Percentiles rank a stretch among this genome's conserved stretches.
These are phyloP conservation scores for Brachionus sp. DNA, from an alignment of 1,140 invertebrate species.

Conservation along the genomic window DNA sequence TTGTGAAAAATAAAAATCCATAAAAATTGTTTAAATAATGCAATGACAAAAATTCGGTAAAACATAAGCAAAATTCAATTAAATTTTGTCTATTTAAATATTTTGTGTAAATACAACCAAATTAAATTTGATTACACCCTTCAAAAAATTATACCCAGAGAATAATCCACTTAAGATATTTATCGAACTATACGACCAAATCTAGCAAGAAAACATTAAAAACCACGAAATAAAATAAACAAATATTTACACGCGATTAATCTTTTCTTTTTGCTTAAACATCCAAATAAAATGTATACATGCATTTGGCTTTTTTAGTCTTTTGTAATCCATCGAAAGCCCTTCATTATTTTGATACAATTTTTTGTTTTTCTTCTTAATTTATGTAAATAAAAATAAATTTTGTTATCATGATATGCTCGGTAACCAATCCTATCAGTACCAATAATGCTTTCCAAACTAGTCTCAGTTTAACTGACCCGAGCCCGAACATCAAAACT, in stretches of 20 bases:
- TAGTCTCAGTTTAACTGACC: not conserved
- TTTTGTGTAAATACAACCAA: not conserved
- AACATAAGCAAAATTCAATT: not conserved
- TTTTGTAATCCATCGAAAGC: not conserved
- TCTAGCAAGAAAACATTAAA: not conserved
- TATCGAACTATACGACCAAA: not conserved
- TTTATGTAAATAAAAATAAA: conserved; percentile 33
- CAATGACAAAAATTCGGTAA: not conserved
- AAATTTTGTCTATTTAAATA: not conserved
- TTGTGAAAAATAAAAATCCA: no score
- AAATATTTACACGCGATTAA: conserved; percentile 40
- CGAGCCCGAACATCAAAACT: not conserved
- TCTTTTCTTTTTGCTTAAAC: not conserved
- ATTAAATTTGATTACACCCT: not conserved
- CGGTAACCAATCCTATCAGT: not conserved
- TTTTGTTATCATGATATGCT: conserved; percentile 2
- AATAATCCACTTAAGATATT: not conserved
- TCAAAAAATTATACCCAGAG: not conserved
- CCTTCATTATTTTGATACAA: not conserved
- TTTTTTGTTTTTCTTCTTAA: conserved; percentile 34
- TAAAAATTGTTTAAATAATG: no score
- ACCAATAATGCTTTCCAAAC: not conserved
- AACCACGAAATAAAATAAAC: not conserved
- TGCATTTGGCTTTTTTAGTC: not conserved
- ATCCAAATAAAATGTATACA: not conserved